A percentile compares a stretch with the other conserved stretches of the same genome.
Conservation (phyloP, 2,888 invertebrate species). For the Chrysolina haemoptera region DNA sequence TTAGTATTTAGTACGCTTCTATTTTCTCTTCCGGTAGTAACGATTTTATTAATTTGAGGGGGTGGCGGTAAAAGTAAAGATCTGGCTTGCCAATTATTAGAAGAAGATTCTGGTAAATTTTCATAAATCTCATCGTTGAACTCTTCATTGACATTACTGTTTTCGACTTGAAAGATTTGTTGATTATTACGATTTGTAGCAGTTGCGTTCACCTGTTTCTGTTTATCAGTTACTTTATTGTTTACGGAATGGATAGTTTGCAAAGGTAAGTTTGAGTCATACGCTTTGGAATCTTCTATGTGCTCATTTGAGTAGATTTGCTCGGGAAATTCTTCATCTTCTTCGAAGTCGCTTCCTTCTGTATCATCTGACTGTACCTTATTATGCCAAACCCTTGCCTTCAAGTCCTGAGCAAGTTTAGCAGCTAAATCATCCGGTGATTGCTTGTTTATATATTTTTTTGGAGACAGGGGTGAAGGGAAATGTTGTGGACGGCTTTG, state of each 20-base stretch:
- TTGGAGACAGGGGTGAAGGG: background rate
- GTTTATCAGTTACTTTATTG: background rate
- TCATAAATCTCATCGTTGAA: background rate
- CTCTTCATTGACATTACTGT: background rate
- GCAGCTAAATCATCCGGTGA: constrained; percentile 20
- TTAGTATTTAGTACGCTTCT: background rate
- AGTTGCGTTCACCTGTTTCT: background rate
- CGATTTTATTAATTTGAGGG: background rate
- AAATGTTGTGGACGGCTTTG: background rate
- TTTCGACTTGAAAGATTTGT: background rate
- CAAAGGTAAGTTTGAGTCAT: background rate
- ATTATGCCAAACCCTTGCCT: background rate
- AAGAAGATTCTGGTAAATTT: background rate
- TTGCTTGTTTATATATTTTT: background rate
- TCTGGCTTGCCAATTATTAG: background rate
- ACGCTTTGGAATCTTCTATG: background rate
- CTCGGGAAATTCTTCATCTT: background rate
- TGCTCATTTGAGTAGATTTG: constrained; percentile 3
- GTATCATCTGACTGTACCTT: background rate
- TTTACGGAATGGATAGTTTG: background rate
- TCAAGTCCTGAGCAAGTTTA: constrained; percentile 27
- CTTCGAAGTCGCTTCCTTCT: background rate
- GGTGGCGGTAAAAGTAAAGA: background rate
- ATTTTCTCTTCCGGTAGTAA: background rate
- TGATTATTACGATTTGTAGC: background rate